Conservation (phyloP, 2,888 invertebrate species). For the Gortyna flavago region DNA sequence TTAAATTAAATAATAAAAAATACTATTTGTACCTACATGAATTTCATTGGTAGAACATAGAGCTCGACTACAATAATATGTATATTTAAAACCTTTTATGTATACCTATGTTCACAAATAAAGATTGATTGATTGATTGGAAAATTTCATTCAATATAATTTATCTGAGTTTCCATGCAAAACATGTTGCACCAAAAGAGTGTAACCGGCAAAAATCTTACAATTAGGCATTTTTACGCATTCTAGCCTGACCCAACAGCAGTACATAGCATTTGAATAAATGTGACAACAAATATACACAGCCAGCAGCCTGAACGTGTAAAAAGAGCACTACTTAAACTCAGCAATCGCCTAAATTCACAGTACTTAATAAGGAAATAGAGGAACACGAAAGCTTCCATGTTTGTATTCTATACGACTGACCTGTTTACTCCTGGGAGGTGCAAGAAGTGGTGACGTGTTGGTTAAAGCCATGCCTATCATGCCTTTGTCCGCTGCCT, state of each 20-base stretch:
- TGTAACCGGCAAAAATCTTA: background rate
- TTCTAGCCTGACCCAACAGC: background rate
- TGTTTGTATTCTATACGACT: slow-evolving; percentile 10
- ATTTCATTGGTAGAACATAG: no score
- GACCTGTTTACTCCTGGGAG: slow-evolving; percentile 94
- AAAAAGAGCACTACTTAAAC: background rate
- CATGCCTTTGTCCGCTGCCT: slow-evolving; percentile 93
- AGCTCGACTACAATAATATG: no score
- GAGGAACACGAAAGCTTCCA: background rate
- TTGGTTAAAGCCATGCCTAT: slow-evolving; percentile 97
- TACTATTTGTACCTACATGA: no score
- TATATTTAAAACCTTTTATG: no score
- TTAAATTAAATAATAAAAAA: no score
- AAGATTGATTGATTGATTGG: no score
- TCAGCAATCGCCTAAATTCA: background rate
- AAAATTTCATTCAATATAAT: background rate
- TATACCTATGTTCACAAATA: no score
- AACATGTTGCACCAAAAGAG: background rate
- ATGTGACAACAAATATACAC: background rate
- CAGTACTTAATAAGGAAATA: background rate
- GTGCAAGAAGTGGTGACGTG: slow-evolving; percentile 96
- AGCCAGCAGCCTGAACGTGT: background rate
- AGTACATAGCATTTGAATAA: background rate
- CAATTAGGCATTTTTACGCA: background rate
- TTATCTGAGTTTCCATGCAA: background rate